Evolutionary conservation across 2,113 vertebrate genomes (phyloP), one percentile per base, ranked within the genome.

Genomic region (Galbula dea): DNA sequence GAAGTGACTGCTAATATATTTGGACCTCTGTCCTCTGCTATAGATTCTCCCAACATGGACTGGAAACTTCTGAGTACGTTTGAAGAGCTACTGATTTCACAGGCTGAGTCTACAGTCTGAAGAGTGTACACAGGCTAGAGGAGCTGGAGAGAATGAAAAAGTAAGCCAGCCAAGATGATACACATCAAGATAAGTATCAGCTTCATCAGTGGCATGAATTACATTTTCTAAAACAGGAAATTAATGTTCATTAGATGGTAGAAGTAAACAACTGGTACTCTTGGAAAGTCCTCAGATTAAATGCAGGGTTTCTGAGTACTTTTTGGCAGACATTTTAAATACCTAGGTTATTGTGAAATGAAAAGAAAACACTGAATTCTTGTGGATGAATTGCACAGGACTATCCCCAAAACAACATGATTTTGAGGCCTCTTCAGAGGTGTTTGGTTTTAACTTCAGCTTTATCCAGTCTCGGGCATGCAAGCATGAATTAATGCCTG

Each of bases 151-250:
- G 93, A 89, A 95, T 96, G 84, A 94, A 94, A 95, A 96, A 73
- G 45, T 67, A 87, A 94, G 82, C 82, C 89, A 93, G 93, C 86
- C 94, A 86, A 96, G 78, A 88, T 82, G 71, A 95, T 92, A 91
- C 1, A 30, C 86, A 94, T 92, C 59, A 78, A 94, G 95, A 97
- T 96, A 86, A 96, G 83, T 94, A 96, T 96, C 94, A 91, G 84
- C 77, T 81, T 93, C 77, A 96, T 51, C 90, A 94, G 86, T 93
- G 89, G 96, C 93, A 96, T 90, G 89, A 96, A 83, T 81, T 75
- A 84, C 3, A 7, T 88, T 93, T 90, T 83, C 69, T 96, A 68
- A 93, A 95, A 93, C 97, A 97, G 97, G 97, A 97, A 97, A 97
- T 97, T 96, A 97, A 95, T 96, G 93, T 92, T 86, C 79, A 85